phyloP scores from a whole-genome alignment of 2,113 vertebrate genomes.

The Pimephales promelas region DNA sequence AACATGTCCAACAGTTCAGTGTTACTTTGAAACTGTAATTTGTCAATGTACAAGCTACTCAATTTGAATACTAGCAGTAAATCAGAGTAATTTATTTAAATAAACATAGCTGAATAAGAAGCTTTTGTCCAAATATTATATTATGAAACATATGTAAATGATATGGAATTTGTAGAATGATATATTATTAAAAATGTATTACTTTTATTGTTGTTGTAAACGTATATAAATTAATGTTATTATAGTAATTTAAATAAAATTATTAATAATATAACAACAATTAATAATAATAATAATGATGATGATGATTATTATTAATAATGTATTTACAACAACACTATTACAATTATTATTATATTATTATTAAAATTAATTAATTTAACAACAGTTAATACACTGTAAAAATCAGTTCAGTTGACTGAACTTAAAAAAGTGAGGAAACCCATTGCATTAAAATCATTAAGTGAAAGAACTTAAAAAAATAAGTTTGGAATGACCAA shows the following conservation, averaged over 20 bases:
- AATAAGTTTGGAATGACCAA: too few species aligned
- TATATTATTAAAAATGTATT: too few species aligned
- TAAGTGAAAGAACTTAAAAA: too few species aligned
- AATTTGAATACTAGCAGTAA: not conserved
- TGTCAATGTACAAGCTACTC: not conserved
- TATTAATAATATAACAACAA: not conserved
- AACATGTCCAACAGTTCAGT: not conserved
- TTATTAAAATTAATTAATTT: not conserved
- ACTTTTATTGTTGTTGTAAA: too few species aligned
- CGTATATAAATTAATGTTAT: not conserved
- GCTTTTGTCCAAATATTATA: not conserved
- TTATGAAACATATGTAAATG: not conserved
- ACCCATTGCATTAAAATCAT: too few species aligned
- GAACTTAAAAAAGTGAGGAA: too few species aligned
- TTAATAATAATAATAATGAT: not conserved
- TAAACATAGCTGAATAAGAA: not conserved
- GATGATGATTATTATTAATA: not conserved
- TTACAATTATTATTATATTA: not conserved
- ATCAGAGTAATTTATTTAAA: not conserved
- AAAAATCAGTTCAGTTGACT: too few species aligned
- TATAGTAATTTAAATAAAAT: not conserved
- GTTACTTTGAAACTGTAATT: slow-evolving; percentile 9
- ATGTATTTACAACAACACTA: too few species aligned
- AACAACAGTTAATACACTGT: not conserved
- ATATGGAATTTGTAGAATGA: not conserved